These are phyloP conservation scores for Esox lucius DNA, from an alignment of 2,797 vertebrate species.

Conservation along the genomic window DNA sequence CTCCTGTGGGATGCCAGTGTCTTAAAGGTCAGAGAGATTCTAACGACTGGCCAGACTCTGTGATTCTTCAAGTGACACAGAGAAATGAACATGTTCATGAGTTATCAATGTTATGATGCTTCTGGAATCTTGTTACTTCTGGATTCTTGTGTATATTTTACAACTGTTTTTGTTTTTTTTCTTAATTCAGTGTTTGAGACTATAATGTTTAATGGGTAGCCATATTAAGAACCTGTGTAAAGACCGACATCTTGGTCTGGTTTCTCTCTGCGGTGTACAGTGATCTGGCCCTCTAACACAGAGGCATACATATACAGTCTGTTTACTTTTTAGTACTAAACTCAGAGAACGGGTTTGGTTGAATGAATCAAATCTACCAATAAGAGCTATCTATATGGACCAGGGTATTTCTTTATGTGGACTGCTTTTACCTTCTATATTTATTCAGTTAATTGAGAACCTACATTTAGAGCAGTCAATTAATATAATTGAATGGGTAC, in stretches of 20 bases:
- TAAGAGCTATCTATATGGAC: background rate
- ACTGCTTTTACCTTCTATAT: background rate
- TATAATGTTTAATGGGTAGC: background rate
- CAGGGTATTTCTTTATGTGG: background rate
- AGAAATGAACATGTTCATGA: slow-evolving; percentile 10
- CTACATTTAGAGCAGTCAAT: background rate
- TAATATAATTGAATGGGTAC: background rate
- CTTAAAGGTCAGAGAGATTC: slow-evolving; percentile 3
- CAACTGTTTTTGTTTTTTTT: background rate
- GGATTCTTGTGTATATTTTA: background rate
- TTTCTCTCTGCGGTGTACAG: background rate
- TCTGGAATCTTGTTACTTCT: slow-evolving; percentile 13
- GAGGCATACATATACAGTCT: background rate
- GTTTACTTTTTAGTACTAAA: background rate
- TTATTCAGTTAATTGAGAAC: slow-evolving; percentile 10
- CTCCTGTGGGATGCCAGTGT: background rate
- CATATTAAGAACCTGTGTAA: background rate
- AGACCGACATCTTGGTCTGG: background rate
- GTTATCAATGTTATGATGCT: slow-evolving; percentile 5
- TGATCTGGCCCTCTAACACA: background rate
- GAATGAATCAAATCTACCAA: background rate
- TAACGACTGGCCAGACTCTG: background rate
- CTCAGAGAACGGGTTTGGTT: background rate
- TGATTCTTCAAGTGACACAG: background rate
- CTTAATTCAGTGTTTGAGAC: background rate